Evolutionary conservation across 2,888 invertebrate genomes (phyloP).

Genomic region (Stomorhina lunata): DNA sequence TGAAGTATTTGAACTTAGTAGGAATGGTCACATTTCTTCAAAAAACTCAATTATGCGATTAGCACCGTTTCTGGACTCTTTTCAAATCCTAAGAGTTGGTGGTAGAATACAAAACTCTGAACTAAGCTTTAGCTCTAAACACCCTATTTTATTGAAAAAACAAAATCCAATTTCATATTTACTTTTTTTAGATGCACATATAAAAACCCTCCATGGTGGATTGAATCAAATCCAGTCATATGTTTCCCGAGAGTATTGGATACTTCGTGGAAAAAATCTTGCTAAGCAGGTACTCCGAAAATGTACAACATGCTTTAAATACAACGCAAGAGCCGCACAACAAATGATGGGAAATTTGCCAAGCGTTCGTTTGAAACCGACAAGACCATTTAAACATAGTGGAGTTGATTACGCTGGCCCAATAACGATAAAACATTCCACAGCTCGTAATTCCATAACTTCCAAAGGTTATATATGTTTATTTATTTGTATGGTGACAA

Average conservation of each 20-base stretch:
- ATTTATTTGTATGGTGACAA: too few relatives aligned
- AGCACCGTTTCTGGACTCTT: conserved; percentile 27
- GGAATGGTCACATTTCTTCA: not conserved
- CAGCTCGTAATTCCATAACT: conserved; percentile 24
- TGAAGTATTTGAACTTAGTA: not conserved
- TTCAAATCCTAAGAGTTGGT: conserved; percentile 38
- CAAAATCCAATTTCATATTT: conserved; percentile 49
- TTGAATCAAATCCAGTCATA: conserved; percentile 41
- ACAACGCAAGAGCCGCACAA: conserved; percentile 23
- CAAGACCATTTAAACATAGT: conserved; percentile 53
- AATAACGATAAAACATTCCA: conserved; percentile 56
- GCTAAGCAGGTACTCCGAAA: conserved; percentile 36
- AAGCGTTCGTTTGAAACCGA: conserved; percentile 43
- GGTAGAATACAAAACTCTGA: conserved; percentile 42
- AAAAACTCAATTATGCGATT: not conserved
- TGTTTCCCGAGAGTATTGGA: conserved; percentile 48
- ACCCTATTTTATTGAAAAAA: conserved; percentile 45
- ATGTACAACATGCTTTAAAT: conserved; percentile 37
- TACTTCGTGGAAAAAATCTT: conserved; percentile 17
- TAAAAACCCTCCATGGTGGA: conserved; percentile 49
- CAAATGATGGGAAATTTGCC: conserved; percentile 54
- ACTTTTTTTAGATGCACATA: conserved; percentile 39
- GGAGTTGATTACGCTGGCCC: conserved; percentile 68
- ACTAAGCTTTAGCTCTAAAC: conserved; percentile 1
- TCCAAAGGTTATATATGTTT: too few relatives aligned